Evolutionary conservation across 2,113 vertebrate species (phyloP).

Genomic region (Pardalotus punctatus): DNA sequence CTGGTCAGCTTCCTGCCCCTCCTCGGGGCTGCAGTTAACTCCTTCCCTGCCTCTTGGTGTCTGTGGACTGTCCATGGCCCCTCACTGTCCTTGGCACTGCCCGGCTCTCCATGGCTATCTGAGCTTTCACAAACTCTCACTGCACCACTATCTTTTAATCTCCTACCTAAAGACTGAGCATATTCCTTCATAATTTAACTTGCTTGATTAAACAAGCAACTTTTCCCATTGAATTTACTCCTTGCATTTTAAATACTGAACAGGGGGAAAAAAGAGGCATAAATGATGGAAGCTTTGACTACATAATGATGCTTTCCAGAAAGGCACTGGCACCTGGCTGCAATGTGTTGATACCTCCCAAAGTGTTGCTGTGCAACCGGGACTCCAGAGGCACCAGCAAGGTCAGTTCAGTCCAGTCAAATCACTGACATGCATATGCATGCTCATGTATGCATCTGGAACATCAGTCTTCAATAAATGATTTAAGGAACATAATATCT

Average conservation of each 20-base stretch:
- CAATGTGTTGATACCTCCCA: neutral
- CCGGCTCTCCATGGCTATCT: neutral
- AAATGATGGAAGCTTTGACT: neutral
- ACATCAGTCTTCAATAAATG: neutral
- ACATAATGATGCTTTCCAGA: neutral
- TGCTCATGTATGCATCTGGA: neutral
- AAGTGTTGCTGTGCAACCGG: neutral
- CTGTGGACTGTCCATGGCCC: accelerated
- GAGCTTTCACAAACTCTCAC: neutral
- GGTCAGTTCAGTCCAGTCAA: neutral
- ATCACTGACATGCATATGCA: neutral
- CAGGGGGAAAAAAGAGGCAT: neutral
- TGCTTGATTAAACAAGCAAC: neutral
- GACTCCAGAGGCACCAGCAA: neutral
- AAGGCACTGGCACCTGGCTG: neutral
- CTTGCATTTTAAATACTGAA: neutral
- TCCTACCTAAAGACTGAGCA: neutral
- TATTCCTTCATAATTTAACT: neutral
- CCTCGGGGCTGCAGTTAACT: conserved; percentile 22
- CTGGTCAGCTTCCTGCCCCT: conserved; percentile 58
- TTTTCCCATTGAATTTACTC: neutral
- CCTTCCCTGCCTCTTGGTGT: neutral
- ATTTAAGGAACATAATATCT: neutral
- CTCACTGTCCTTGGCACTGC: neutral
- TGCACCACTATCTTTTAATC: neutral